A percentile compares a stretch with the other conserved stretches of the same genome.
Conservation (phyloP, 64 coral and sea anemone species). For the Catalaphyllia jardinei region DNA sequence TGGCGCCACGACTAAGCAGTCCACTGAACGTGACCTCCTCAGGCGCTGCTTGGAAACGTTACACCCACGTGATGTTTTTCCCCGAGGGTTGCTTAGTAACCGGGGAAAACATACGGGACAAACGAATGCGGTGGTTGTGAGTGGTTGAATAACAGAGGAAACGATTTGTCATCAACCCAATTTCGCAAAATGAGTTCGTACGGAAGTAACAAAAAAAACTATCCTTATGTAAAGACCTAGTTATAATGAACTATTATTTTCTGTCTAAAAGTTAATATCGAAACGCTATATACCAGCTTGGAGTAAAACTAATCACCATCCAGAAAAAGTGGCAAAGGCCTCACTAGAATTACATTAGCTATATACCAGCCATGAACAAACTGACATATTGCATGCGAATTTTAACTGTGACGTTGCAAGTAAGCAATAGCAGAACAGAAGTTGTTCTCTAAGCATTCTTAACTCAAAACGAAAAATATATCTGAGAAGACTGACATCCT, state of each 20-base stretch:
- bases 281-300: too few relatives aligned
- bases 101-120: background rate
- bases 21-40: conserved; percentile 8
- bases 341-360: too few relatives aligned
- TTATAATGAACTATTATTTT: background rate
- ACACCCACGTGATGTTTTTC: conserved; percentile 17
- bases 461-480: too few relatives aligned
- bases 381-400: background rate
- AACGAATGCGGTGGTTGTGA: background rate
- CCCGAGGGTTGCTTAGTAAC: conserved; percentile 2
- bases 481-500: too few relatives aligned
- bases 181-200: background rate
- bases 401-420: background rate
- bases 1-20: background rate
- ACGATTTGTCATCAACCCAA: too few relatives aligned
- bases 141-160: background rate
- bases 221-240: background rate
- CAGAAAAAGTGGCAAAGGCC: too few relatives aligned
- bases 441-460: too few relatives aligned
- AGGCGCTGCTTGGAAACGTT: background rate
- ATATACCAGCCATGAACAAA: background rate
- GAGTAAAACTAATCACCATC: too few relatives aligned
- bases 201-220: background rate
- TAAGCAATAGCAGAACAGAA: too few relatives aligned
- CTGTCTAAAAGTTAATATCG: background rate